Evolutionary conservation across 2,797 vertebrate species (phyloP).

Genomic region (Diceros bicornis): DNA sequence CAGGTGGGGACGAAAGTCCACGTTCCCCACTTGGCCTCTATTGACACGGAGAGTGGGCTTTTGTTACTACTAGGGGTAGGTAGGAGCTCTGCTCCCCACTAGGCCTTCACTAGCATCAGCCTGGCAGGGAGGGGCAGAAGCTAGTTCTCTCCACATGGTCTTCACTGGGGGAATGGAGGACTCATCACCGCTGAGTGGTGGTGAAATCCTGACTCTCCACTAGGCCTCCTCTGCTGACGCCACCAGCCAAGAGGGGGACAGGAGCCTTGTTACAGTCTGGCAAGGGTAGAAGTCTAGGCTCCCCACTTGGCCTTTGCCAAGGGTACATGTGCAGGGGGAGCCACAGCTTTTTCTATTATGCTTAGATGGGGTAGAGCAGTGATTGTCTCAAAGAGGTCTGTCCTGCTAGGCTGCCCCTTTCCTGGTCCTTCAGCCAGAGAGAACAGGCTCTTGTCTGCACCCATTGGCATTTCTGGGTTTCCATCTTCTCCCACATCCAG

Average conservation of each 20-base stretch:
- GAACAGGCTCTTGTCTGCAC: not conserved
- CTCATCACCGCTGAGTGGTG: not conserved
- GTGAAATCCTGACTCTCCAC: not conserved
- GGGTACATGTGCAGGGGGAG: accelerated
- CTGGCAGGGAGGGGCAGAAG: not conserved
- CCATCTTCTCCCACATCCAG: not conserved
- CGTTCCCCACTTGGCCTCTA: too few species aligned
- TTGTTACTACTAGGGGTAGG: not conserved
- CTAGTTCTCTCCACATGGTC: accelerated
- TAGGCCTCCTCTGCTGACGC: not conserved
- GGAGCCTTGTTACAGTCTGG: not conserved
- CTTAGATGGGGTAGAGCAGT: not conserved
- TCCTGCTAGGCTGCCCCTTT: not conserved
- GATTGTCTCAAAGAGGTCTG: too few species aligned
- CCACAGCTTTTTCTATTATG: too few species aligned
- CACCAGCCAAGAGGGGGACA: not conserved
- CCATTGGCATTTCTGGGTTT: not conserved
- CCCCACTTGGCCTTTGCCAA: not conserved
- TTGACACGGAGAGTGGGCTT: too few species aligned
- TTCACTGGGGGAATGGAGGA: too few species aligned
- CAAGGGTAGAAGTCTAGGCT: not conserved
- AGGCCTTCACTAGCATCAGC: not conserved
- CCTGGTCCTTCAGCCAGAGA: not conserved
- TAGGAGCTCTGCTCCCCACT: too few species aligned
- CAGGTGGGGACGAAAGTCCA: too few species aligned